Evolutionary conservation across 2,113 vertebrate genomes (phyloP).

Genomic region (Erythrocercus mccallii): DNA sequence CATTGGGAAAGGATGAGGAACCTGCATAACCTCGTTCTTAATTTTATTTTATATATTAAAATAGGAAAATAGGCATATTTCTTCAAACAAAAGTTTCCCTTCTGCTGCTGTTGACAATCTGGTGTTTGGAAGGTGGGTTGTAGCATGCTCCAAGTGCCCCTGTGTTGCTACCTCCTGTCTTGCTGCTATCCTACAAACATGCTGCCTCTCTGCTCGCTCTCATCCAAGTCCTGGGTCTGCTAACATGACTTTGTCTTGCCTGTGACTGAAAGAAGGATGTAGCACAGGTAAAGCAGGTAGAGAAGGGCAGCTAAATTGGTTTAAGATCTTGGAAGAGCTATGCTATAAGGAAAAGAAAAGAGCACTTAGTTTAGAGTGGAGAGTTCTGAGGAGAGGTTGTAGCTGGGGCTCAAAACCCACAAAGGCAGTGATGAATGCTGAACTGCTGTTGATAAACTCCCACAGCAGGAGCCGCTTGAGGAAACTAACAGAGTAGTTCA

Average conservation of each 20-base stretch:
- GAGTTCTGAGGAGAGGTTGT: neutral
- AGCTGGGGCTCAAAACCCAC: neutral
- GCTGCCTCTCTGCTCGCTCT: neutral
- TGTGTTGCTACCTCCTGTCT: neutral
- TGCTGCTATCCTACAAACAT: neutral
- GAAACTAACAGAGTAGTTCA: neutral
- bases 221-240: neutral
- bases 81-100: neutral
- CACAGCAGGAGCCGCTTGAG: neutral
- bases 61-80: neutral
- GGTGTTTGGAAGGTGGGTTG: neutral
- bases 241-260: neutral
- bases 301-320: neutral
- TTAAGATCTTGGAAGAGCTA: neutral
- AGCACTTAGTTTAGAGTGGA: neutral
- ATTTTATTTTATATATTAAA: neutral
- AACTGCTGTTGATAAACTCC: neutral
- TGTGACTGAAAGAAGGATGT: neutral
- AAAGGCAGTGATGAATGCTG: neutral
- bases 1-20: rapidly evolving
- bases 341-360: neutral
- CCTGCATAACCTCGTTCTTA: neutral
- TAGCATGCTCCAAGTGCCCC: neutral
- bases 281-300: neutral
- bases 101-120: neutral